phyloP scores from a whole-genome alignment of 2,888 invertebrate species.

The Lumbricus terrestris region DNA sequence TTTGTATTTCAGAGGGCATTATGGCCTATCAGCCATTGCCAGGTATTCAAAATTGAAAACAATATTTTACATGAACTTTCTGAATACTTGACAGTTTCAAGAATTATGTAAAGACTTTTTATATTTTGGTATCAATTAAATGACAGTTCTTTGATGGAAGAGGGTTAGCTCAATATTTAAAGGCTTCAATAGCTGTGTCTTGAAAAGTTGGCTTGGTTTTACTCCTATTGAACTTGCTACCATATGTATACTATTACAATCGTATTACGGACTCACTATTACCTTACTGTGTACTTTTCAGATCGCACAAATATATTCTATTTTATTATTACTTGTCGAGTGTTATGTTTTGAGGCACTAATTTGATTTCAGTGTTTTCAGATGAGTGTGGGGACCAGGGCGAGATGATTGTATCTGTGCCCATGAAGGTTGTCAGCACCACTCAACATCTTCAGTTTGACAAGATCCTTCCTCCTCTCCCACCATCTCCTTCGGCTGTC shows the following conservation, averaged over 20 bases:
- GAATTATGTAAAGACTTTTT: not conserved
- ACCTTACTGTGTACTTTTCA: too few relatives aligned
- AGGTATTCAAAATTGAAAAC: not conserved
- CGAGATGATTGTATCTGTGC: not conserved
- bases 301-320: too few relatives aligned
- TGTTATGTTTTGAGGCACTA: not conserved
- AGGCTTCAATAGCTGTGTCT: not conserved
- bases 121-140: too few relatives aligned
- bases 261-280: too few relatives aligned
- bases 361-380: not conserved
- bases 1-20: not conserved
- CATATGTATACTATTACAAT: too few relatives aligned
- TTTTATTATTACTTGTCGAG: not conserved
- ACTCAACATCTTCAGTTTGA: not conserved
- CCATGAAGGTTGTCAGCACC: not conserved
- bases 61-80: not conserved
- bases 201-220: too few relatives aligned
- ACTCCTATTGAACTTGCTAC: too few relatives aligned
- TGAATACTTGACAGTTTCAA: not conserved
- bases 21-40: not conserved
- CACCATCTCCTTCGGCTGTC: slow-evolving; percentile 7
- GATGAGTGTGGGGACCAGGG: not conserved
- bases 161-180: not conserved
- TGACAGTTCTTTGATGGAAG: not conserved
- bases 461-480: slow-evolving; percentile 20